Percentiles rank a stretch among this genome's conserved stretches.
Conservation (phyloP, 2,797 vertebrate species). For the Sylvilagus floridanus region DNA sequence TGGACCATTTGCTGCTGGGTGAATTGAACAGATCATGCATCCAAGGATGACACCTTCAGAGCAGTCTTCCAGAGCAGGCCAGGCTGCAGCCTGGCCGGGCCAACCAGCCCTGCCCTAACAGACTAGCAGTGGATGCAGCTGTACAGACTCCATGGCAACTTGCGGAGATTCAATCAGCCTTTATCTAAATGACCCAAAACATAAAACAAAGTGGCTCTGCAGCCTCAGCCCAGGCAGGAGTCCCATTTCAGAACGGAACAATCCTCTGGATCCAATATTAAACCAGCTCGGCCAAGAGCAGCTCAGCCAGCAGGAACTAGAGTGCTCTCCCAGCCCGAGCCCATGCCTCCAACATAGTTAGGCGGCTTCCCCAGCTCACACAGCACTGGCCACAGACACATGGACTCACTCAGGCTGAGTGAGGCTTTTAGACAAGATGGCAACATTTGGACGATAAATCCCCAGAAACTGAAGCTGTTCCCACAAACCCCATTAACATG, state of each 20-base stretch:
- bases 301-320: not conserved
- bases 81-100: not conserved
- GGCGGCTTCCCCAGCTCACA: not conserved
- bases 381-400: not conserved
- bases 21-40: not conserved
- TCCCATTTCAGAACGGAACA: not conserved
- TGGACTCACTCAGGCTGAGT: not conserved
- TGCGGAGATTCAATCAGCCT: conserved; percentile 13
- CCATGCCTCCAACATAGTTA: not conserved
- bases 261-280: conserved; percentile 49
- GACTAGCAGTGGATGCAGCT: not conserved
- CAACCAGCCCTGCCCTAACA: not conserved
- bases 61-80: not conserved
- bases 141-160: not conserved
- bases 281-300: not conserved
- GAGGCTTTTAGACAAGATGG: not conserved
- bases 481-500: not conserved
- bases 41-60: not conserved
- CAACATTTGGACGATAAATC: not conserved
- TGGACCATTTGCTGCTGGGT: not conserved
- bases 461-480: not conserved
- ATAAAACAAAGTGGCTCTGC: conserved; percentile 30
- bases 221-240: not conserved
- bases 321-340: not conserved
- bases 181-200: conserved; percentile 61